Evolutionary conservation across 2,888 invertebrate species (phyloP).

Genomic region (Megaustenia siamemsis): DNA sequence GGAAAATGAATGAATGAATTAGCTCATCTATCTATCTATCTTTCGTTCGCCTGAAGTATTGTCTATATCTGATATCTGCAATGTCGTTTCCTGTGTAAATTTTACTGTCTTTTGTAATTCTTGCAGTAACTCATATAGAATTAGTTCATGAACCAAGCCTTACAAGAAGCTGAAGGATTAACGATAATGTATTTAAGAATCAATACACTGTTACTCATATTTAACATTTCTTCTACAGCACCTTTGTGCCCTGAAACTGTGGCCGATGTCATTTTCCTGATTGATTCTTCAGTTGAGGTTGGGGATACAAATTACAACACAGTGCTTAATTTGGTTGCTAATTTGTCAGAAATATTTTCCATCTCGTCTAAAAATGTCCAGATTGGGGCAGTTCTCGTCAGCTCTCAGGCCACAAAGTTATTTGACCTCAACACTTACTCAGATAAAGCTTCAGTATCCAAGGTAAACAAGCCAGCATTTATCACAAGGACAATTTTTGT

Average conservation of each 20-base stretch:
- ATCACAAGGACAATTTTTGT: too few species aligned
- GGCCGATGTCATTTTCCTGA: conserved; percentile 34
- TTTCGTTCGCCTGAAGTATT: too few species aligned
- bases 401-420: background rate
- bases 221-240: background rate
- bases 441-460: too few species aligned
- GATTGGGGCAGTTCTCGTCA: conserved; percentile 18
- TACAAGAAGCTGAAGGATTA: background rate
- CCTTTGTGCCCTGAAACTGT: background rate
- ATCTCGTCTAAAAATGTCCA: background rate
- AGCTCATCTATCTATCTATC: background rate
- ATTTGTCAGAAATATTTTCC: background rate
- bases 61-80: too few species aligned
- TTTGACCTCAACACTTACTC: conserved; percentile 1
- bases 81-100: too few species aligned
- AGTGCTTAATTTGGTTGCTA: background rate
- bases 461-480: background rate
- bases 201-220: background rate
- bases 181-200: background rate
- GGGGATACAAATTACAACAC: background rate
- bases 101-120: too few species aligned
- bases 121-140: too few species aligned
- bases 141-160: too few species aligned
- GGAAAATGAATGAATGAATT: too few species aligned
- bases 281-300: conserved; percentile 23